Evolutionary conservation across 1,140 invertebrate genomes (phyloP), one percentile per base, ranked within the genome.

Genomic region (Whitmania pigra): DNA sequence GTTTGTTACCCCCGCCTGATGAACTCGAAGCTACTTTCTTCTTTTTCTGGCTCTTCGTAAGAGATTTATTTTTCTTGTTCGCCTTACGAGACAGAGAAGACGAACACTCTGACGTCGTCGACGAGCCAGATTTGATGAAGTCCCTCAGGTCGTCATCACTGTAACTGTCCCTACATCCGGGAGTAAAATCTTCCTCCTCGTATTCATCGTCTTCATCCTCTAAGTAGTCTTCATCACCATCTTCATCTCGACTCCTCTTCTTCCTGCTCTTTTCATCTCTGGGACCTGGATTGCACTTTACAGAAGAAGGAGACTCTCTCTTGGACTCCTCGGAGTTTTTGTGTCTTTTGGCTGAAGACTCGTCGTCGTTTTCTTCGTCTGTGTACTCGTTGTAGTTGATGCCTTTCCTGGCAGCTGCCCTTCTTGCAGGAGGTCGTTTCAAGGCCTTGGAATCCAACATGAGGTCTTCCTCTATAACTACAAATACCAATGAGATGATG

Each of bases 301-400:
- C 29, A 13, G 29, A 20, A 13, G 57, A 63, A 25, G 22, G 22
- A 15, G 22, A 31, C 57, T 63, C 57, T 15, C 11, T 63, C 22
- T 63, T 31, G 29, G 29, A 31, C 0, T 63, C 29, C 15, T 63
- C 29, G 15, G 57, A 63, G 29, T 31, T 22, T 63, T 63, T 63
- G 29, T 31, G 22, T 25, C 22, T 31, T 7, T 83, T 80, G 77
- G 81, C 57, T 75, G 80, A 71, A 43, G 76, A 72, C 17, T 71
- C 49, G 63, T 43, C 13, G 81, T 70, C 17, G 81, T 63, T 75
- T 81, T 83, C 11, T 75, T 73, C 63, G 22, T 31, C 13, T 17
- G 27, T 31, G 53, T 27, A 18, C 55, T 66, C 57, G 18, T 75
- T 54, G 53, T 75, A 73, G 29, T 73, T 76, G 22, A 73, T 74